Conservation (phyloP, 2,888 invertebrate species). For the Ectemnius continuus region DNA sequence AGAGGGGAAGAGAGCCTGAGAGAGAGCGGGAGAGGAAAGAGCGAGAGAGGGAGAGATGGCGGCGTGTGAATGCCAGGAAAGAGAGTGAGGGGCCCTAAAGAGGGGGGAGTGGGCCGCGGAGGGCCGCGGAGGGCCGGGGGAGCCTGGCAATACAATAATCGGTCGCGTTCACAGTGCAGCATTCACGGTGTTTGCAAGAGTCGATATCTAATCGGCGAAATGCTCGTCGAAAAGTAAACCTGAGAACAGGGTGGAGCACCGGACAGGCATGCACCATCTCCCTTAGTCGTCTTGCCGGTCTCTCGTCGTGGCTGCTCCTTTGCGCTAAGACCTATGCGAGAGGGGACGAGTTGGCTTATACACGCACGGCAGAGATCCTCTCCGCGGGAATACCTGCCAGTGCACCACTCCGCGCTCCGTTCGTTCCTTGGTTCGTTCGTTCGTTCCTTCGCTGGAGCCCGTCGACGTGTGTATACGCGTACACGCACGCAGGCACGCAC, state of each 20-base stretch:
- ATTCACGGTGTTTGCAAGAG: slow-evolving; percentile 56
- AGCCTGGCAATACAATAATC: slow-evolving; percentile 53
- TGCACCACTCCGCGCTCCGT: slow-evolving; percentile 28
- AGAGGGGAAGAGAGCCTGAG: background rate
- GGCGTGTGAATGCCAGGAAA: background rate
- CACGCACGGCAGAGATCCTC: slow-evolving; percentile 39
- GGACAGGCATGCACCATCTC: slow-evolving; percentile 40
- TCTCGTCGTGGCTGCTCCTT: slow-evolving; percentile 22
- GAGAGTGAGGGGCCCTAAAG: background rate
- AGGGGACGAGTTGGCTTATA: slow-evolving; percentile 40
- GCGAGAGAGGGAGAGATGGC: background rate
- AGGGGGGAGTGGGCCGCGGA: background rate
- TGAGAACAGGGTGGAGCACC: slow-evolving; percentile 62
- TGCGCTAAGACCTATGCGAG: slow-evolving; percentile 12
- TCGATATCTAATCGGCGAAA: slow-evolving; percentile 71
- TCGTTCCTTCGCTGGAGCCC: slow-evolving; percentile 13
- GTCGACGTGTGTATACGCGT: slow-evolving; percentile 22
- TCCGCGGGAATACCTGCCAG: slow-evolving; percentile 49
- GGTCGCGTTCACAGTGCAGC: slow-evolving; percentile 45
- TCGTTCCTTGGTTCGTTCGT: slow-evolving; percentile 7
- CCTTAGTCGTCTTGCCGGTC: slow-evolving; percentile 4
- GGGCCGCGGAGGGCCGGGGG: background rate
- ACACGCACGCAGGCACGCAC: slow-evolving; percentile 9
- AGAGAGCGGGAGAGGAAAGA: background rate
- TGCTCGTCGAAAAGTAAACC: slow-evolving; percentile 66